phyloP scores from a whole-genome alignment of 2,797 vertebrate species.

The Toxotes lorentzi region DNA sequence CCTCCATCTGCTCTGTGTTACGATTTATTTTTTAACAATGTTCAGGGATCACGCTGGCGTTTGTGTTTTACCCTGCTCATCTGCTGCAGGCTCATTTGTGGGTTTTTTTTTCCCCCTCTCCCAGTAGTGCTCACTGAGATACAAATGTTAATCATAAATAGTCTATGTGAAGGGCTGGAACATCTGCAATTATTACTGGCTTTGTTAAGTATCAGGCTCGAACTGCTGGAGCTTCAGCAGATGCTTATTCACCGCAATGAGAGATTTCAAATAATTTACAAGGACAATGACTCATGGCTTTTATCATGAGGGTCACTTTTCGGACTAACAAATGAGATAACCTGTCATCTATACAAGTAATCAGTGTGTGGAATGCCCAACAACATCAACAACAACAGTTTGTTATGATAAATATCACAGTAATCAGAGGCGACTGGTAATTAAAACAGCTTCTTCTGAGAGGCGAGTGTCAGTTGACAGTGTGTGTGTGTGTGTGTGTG shows the following conservation, averaged over 20 bases:
- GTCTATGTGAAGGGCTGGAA: neutral
- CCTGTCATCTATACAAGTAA: neutral
- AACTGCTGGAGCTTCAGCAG: neutral
- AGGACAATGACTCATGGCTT: neutral
- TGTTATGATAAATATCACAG: neutral
- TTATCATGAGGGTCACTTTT: neutral
- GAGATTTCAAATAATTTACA: neutral
- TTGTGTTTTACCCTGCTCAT: constrained; percentile 5
- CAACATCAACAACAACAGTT: constrained; percentile 1
- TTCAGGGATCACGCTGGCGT: constrained; percentile 16
- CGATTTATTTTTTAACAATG: constrained; percentile 17
- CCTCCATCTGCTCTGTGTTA: too few relatives aligned
- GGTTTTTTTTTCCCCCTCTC: neutral
- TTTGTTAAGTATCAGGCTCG: neutral
- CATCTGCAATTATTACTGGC: constrained; percentile 6
- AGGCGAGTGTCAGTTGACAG: too few relatives aligned
- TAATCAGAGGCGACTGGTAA: neutral
- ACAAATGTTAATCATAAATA: constrained; percentile 12
- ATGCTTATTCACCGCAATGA: neutral
- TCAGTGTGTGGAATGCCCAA: neutral
- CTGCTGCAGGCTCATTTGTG: neutral
- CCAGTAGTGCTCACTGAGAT: neutral
- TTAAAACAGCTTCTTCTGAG: neutral
- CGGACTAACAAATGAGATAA: neutral
- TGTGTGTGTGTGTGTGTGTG: too few relatives aligned